Evolutionary conservation across 2,113 vertebrate genomes (phyloP).

Genomic region (Actenoides lindsayi): DNA sequence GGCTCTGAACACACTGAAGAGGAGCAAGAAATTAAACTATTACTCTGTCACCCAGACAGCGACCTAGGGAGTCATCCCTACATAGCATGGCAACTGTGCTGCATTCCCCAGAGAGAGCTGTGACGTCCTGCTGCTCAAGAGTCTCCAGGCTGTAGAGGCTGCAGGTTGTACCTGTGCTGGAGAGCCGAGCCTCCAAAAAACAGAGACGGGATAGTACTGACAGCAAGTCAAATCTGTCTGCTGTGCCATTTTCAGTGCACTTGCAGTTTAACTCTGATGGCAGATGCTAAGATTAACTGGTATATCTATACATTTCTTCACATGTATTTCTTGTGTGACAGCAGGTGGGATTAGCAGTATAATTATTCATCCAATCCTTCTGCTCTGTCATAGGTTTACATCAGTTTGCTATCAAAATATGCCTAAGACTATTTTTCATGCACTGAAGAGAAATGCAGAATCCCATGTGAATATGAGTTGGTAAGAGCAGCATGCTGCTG

Average conservation of each 20-base stretch:
- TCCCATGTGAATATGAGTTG: background rate
- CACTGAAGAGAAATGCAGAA: slow-evolving; percentile 33
- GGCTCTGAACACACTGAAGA: background rate
- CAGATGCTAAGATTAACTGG: slow-evolving; percentile 8
- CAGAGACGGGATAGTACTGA: background rate
- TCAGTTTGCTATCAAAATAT: slow-evolving; percentile 43
- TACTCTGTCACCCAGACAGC: background rate
- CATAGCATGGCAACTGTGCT: background rate
- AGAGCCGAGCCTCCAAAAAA: background rate
- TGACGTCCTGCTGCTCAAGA: background rate
- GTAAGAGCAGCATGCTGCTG: slow-evolving; percentile 32
- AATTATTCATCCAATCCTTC: slow-evolving; percentile 47
- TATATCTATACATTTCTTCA: slow-evolving; percentile 16
- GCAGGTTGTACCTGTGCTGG: background rate
- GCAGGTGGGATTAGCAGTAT: slow-evolving; percentile 38
- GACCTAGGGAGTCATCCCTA: background rate
- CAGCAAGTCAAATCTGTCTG: background rate
- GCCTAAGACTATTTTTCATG: slow-evolving; percentile 30
- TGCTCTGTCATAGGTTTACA: background rate
- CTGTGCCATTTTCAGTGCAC: background rate
- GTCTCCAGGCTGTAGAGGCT: background rate
- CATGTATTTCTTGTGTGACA: slow-evolving; percentile 26
- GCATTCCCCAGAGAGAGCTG: background rate
- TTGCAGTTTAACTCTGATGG: background rate
- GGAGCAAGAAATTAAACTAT: background rate